phyloP scores from a whole-genome alignment of 2,113 vertebrate species.

The Murina feae region DNA sequence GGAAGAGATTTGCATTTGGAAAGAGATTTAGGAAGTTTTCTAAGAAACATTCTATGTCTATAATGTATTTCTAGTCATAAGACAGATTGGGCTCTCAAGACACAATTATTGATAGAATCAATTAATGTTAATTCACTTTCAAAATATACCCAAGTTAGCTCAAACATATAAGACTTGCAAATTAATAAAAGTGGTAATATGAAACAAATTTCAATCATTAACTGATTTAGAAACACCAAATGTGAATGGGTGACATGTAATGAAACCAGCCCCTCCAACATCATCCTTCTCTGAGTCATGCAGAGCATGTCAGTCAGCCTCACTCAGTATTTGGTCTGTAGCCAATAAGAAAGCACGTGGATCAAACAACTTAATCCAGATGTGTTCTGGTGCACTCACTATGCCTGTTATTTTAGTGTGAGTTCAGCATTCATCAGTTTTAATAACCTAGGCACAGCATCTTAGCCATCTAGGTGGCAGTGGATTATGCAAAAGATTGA shows the following conservation, averaged over 20 bases:
- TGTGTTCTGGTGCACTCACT: constrained; percentile 22
- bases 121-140: background rate
- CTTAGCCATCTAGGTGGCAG: constrained; percentile 42
- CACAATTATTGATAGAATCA: background rate
- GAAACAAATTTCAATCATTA: constrained; percentile 24
- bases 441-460: constrained; percentile 63
- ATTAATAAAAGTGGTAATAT: background rate
- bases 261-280: background rate
- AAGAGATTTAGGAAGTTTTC: background rate
- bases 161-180: background rate
- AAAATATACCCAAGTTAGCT: background rate
- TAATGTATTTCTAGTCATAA: background rate
- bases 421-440: constrained; percentile 63
- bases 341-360: constrained; percentile 17
- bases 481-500: constrained; percentile 56
- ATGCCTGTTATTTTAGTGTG: constrained; percentile 57
- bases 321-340: background rate
- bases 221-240: constrained; percentile 18
- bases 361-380: constrained; percentile 48
- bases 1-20: background rate
- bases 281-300: background rate
- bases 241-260: background rate
- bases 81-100: background rate
- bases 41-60: background rate
- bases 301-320: background rate